phyloP scores from a whole-genome alignment of 2,888 invertebrate species.

The Mesodorylaimus sp. region DNA sequence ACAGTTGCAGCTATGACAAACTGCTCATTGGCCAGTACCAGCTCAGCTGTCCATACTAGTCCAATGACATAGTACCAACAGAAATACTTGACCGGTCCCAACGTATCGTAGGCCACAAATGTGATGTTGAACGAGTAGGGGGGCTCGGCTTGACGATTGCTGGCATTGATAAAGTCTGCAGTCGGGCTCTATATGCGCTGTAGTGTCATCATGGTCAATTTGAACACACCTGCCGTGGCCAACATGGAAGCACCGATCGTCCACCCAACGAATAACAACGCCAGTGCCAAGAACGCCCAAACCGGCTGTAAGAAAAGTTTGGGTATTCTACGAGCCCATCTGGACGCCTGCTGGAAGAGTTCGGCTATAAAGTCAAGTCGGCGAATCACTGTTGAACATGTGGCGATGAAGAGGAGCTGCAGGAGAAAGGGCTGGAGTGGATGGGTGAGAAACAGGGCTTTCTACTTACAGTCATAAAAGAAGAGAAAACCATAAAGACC shows the following conservation, averaged over 20 bases:
- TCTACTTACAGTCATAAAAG: too few relatives aligned
- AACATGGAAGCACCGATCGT: background rate
- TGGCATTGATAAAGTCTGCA: too few relatives aligned
- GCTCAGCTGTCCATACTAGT: constrained; percentile 77
- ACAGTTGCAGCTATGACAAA: constrained; percentile 82
- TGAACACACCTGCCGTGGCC: background rate
- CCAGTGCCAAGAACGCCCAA: background rate
- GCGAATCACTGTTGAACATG: too few relatives aligned
- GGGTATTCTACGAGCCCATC: background rate
- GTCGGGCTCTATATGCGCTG: too few relatives aligned
- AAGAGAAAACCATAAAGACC: too few relatives aligned
- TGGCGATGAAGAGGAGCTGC: too few relatives aligned
- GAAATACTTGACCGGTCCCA: constrained; percentile 63
- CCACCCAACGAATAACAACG: background rate
- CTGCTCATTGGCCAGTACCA: constrained; percentile 79
- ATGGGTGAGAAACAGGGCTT: too few relatives aligned
- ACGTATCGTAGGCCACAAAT: constrained; percentile 14
- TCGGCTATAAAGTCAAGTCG: background rate
- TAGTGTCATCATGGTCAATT: too few relatives aligned
- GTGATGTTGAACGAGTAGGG: too few relatives aligned
- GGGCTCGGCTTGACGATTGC: too few relatives aligned
- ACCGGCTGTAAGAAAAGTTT: background rate
- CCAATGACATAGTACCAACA: constrained; percentile 81
- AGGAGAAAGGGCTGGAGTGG: too few relatives aligned
- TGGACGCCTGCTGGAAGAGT: background rate